A percentile compares a stretch with the other conserved stretches of the same genome.
Conservation (phyloP, 2,797 vertebrate genomes). For the Cebuella pygmaea region DNA sequence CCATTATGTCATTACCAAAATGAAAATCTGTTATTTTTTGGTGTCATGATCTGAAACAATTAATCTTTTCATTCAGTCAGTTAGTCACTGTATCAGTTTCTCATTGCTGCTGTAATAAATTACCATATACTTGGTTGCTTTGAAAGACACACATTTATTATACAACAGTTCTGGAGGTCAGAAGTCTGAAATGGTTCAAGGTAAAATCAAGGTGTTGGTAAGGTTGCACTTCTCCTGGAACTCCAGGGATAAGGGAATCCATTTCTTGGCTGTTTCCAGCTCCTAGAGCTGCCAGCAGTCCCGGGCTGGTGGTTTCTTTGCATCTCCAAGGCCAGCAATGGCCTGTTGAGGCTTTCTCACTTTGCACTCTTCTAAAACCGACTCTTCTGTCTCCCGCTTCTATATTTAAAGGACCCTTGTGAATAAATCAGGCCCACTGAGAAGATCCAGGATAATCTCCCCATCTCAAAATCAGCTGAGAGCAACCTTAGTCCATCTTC, state of each 20-base stretch:
- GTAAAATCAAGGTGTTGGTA: not conserved
- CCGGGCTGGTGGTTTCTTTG: not conserved
- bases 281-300: not conserved
- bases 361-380: not conserved
- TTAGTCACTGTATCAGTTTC: not conserved
- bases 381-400: not conserved
- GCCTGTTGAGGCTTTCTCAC: not conserved
- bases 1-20: not conserved
- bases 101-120: conserved; percentile 26
- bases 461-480: not conserved
- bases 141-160: not conserved
- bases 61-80: not conserved
- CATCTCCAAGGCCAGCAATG: not conserved
- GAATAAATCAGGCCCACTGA: not conserved
- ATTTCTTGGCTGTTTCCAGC: not conserved
- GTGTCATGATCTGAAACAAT: not conserved
- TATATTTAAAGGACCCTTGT: not conserved
- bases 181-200: not conserved
- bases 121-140: not conserved
- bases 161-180: not conserved
- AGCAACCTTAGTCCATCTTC: not conserved
- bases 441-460: not conserved
- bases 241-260: not conserved
- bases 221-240: not conserved
- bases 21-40: not conserved